These are phyloP conservation scores for Agrilus biguttatus DNA, from an alignment of 2,888 invertebrate genomes.

Conservation along the genomic window DNA sequence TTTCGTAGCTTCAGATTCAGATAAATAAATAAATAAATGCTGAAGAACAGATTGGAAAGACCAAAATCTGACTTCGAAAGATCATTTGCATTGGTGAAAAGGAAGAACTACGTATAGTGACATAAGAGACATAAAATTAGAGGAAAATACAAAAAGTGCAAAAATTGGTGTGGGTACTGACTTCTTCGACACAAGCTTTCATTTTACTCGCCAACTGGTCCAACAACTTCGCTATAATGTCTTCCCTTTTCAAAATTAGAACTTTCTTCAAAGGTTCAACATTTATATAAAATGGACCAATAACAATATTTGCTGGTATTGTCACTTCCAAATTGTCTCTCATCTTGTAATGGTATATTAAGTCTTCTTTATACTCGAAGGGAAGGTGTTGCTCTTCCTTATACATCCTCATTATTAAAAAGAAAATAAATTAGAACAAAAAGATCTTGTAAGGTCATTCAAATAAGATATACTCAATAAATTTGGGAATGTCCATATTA, in stretches of 20 bases:
- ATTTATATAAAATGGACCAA: constrained; percentile 64
- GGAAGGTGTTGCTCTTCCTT: constrained; percentile 49
- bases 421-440: constrained; percentile 7
- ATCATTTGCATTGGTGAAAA: neutral
- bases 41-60: too few species aligned
- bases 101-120: too few species aligned
- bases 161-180: too few species aligned
- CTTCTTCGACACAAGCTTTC: constrained; percentile 46
- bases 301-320: constrained; percentile 55
- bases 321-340: constrained; percentile 49
- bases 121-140: neutral
- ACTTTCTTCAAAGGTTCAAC: constrained; percentile 50
- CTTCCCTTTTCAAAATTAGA: constrained; percentile 56
- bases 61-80: neutral
- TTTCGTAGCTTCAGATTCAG: too few species aligned
- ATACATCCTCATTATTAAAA: constrained; percentile 30
- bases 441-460: neutral
- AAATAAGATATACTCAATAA: constrained; percentile 45
- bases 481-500: constrained; percentile 45
- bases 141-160: constrained; percentile 2
- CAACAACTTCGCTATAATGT: constrained; percentile 52
- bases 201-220: constrained; percentile 58
- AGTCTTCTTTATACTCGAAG: constrained; percentile 55
- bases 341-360: constrained; percentile 50
- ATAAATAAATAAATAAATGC: too few species aligned